Percentiles rank a stretch among this genome's conserved stretches.
phyloP scores from a whole-genome alignment of 2,113 vertebrate species.

The Cololabis saira region DNA sequence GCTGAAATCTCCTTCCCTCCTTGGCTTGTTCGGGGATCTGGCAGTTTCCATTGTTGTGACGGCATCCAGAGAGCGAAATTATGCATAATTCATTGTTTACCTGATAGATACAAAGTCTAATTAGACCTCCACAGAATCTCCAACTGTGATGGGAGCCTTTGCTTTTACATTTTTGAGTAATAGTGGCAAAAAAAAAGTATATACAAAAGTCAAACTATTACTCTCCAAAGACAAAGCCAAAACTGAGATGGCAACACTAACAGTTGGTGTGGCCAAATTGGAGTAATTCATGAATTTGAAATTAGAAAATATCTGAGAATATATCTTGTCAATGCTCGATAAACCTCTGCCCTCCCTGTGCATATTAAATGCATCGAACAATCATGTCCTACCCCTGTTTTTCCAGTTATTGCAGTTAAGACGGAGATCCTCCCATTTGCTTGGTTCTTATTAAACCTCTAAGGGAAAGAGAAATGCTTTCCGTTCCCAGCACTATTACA shows the following conservation, averaged over 20 bases:
- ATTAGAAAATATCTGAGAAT: too few relatives aligned
- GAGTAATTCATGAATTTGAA: constrained; percentile 22
- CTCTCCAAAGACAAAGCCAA: background rate
- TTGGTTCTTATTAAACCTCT: constrained; percentile 50
- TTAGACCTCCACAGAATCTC: constrained; percentile 48
- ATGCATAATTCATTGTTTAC: constrained; percentile 73
- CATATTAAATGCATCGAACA: constrained; percentile 1
- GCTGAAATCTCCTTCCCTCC: constrained; percentile 8
- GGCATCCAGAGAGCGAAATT: constrained; percentile 24
- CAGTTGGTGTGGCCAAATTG: constrained; percentile 26
- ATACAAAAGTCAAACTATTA: background rate
- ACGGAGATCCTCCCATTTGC: constrained; percentile 30
- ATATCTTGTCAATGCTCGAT: too few relatives aligned
- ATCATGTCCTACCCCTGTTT: background rate
- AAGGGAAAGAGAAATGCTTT: constrained; percentile 21
- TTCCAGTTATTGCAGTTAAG: constrained; percentile 42
- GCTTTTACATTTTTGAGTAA: background rate
- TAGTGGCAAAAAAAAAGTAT: constrained; percentile 33
- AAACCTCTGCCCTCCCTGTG: too few relatives aligned
- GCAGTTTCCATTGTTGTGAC: constrained; percentile 26
- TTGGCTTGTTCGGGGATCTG: constrained; percentile 19
- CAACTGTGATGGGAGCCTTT: constrained; percentile 31
- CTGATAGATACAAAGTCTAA: constrained; percentile 64
- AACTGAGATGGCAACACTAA: constrained; percentile 25
- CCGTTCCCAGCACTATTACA: constrained; percentile 43